These are phyloP conservation scores for Chelon labrosus DNA, from an alignment of 2,797 vertebrate species.

Conservation along the genomic window DNA sequence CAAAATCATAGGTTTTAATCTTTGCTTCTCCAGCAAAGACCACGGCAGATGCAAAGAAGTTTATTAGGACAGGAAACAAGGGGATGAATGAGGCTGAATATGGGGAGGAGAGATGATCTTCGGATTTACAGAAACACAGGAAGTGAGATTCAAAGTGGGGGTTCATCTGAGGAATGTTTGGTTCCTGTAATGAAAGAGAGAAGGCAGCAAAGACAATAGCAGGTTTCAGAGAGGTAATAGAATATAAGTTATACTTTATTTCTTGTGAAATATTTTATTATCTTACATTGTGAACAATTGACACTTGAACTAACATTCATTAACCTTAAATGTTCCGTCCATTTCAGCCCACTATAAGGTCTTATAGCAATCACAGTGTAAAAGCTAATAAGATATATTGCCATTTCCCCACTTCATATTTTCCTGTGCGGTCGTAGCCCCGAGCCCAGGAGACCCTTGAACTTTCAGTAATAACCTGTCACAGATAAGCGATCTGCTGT, in stretches of 20 bases:
- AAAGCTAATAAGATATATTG: neutral
- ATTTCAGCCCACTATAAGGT: constrained; percentile 11
- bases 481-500: constrained; percentile 8
- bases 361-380: neutral
- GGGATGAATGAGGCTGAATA: too few relatives aligned
- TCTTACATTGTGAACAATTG: neutral
- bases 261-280: neutral
- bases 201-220: too few relatives aligned
- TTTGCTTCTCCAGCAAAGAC: too few relatives aligned
- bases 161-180: too few relatives aligned
- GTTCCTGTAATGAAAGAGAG: too few relatives aligned
- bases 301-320: neutral
- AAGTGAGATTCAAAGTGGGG: too few relatives aligned
- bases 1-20: too few relatives aligned
- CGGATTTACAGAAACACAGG: too few relatives aligned
- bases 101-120: too few relatives aligned
- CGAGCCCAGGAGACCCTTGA: constrained; percentile 28
- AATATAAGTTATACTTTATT: neutral
- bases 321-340: neutral
- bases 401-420: neutral
- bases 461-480: constrained; percentile 23
- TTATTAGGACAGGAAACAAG: too few relatives aligned
- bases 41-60: too few relatives aligned
- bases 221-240: too few relatives aligned
- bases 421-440: neutral